Base-by-base conservation (phyloP, 2,888 invertebrate genomes). In the Agapostemon virescens region DNA sequence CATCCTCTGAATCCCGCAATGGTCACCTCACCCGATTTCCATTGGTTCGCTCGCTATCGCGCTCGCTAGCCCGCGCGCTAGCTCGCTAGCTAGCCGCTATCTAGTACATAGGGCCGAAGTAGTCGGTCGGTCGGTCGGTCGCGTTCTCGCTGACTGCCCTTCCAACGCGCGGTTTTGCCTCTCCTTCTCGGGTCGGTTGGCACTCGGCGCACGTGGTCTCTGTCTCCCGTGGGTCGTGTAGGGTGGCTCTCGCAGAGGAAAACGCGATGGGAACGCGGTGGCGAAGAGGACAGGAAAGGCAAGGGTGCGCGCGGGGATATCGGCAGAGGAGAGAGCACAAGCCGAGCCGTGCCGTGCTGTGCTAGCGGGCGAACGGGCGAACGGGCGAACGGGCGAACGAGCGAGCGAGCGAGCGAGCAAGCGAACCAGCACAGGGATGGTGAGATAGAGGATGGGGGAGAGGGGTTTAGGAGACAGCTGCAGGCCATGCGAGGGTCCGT, bases 401-500 rank as follows among this genome's bases (percentile, higher is more conserved):
- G 33, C 63, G 33, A 63, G 36, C 58, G 17, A 45, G 17, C 45
- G 1, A 45, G 17, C 45, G 15, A 77, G 82, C 42, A 40, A 67
- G 67, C 38, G 55, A 63, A 74, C 45, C 72, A 33, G 68, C 75
- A 58, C 75, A 52, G 76, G 58, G 74, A 76, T 70, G 55, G 52
- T 66, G 74, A 85, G 87, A 68, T 52, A 77, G 74, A 81, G 40
- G 58, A 38, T 64, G 38, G 33, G 68, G 74, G 13, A 33, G 64
- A 58, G 26, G 83, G 80, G 87, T 87, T 89, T 89, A 89, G 90
- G 91, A 91, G 87, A 87, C 88, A 91, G 91, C 91, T 91, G 91
- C 91, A 90, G 91, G 90, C 90, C 91, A 91, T 90, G 89, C 90
- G 90, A 91, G 91, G 91, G 91, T 91, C 90, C 87, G 88, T 81